Evolutionary conservation across 23 tunicate genomes (phyloP).

Genomic region (Phallusia fumigata): DNA sequence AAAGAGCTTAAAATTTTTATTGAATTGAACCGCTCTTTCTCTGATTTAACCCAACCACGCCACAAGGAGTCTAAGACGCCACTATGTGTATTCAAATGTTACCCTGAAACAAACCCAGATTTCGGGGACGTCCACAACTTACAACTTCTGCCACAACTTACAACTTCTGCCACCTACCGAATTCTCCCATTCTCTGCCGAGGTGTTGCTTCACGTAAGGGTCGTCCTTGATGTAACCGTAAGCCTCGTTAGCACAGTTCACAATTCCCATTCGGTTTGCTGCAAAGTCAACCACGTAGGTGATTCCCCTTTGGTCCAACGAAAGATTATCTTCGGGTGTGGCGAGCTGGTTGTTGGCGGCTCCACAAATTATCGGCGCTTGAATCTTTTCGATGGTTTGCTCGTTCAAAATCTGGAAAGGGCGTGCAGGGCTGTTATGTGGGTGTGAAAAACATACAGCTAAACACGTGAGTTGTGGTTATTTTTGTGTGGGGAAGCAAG

Average conservation of each 20-base stretch:
- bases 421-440: too few species aligned
- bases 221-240: not conserved
- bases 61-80: too few species aligned
- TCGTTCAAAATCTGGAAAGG: not conserved
- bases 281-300: conserved; percentile 19
- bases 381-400: not conserved
- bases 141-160: too few species aligned
- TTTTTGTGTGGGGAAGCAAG: too few species aligned
- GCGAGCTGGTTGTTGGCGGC: conserved; percentile 16
- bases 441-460: too few species aligned
- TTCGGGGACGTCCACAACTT: too few species aligned
- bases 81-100: too few species aligned
- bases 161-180: not conserved
- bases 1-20: too few species aligned
- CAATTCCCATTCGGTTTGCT: conserved; percentile 11
- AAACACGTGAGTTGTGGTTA: too few species aligned
- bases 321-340: not conserved
- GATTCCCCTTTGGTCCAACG: not conserved
- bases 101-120: too few species aligned
- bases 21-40: too few species aligned
- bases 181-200: conserved; percentile 8
- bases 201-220: not conserved
- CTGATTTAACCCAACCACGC: too few species aligned
- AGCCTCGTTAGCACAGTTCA: conserved; percentile 8
- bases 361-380: conserved; percentile 9